Evolutionary conservation across 1,140 invertebrate species (phyloP).

Genomic region (Nymphalis io): DNA sequence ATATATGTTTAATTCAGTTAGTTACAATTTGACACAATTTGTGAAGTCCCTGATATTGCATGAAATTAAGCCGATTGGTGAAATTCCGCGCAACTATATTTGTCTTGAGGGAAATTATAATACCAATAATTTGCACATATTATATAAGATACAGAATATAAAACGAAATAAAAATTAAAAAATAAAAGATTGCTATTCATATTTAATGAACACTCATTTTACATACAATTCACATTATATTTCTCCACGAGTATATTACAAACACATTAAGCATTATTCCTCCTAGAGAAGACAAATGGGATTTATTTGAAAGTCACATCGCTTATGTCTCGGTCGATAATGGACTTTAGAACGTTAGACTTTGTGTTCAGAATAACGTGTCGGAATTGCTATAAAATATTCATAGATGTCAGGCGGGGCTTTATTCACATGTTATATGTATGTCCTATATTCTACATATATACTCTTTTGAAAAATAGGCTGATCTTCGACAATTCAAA

Average conservation of each 20-base stretch:
- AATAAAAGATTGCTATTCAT: too few relatives aligned
- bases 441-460: neutral
- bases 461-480: neutral
- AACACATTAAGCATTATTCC: constrained; percentile 21
- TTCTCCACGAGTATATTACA: constrained; percentile 7
- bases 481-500: neutral
- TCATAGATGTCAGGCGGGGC: neutral
- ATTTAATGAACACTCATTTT: too few relatives aligned
- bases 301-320: constrained; percentile 22
- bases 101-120: too few relatives aligned
- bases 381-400: constrained; percentile 1
- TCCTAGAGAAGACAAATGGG: constrained; percentile 25
- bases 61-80: too few relatives aligned
- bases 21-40: too few relatives aligned
- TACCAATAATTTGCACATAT: too few relatives aligned
- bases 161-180: too few relatives aligned
- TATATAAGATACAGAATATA: too few relatives aligned
- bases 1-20: too few relatives aligned
- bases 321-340: constrained; percentile 15
- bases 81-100: too few relatives aligned
- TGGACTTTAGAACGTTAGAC: constrained; percentile 20
- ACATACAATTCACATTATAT: neutral
- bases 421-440: neutral
- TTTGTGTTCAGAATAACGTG: constrained; percentile 2
- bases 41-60: too few relatives aligned